Evolutionary conservation across 2,113 vertebrate genomes (phyloP), one percentile per base, ranked within the genome.

Genomic region (Martes martes): DNA sequence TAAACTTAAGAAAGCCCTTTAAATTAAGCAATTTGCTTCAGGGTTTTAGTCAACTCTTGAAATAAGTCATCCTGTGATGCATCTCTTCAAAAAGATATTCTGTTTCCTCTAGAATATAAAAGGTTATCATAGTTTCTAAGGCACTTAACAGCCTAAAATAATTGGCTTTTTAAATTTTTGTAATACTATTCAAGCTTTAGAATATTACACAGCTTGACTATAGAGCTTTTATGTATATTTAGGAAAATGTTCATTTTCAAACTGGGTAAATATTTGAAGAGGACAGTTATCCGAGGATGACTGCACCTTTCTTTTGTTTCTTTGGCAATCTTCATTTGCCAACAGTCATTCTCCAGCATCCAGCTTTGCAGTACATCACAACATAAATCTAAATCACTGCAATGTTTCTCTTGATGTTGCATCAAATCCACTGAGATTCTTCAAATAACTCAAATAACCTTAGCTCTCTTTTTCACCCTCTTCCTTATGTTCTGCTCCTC

Each of bases 1-100:
- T 55, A 90, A 96, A 82, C 71, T 45, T 91, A 47, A 96, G 63
- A 97, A 98, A 96, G 0, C 0, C 59, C 50, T 96, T 55, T 55
- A 55, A 91, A 97, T 78, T 82, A 98, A 96, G 67, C 9, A 94
- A 91, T 96, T 97, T 98, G 3, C 11, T 97, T 96, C 78, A 84
- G 87, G 94, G 4, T 91, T 96, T 73, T 78, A 94, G 19, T 28
- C 63, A 94, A 95, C n/a, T n/a, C 24, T 91, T 96, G 67, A 33
- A 85, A 45, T 90, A 85, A 89, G 80, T 95, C 80, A 98, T 89
- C 2, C 19, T 96, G 2, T 55, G 74, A 57, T 90, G 4, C 2
- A 24, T 2, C 11, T 36, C 79, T 88, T 97, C 81, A 45, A 94
- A 80, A 96, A 94, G 4, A 39, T 93, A 39, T 91, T 63, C 45